Evolutionary conservation across 2,113 vertebrate species (phyloP), one percentile per base, ranked within the genome.

Genomic region (Blennius ocellaris): DNA sequence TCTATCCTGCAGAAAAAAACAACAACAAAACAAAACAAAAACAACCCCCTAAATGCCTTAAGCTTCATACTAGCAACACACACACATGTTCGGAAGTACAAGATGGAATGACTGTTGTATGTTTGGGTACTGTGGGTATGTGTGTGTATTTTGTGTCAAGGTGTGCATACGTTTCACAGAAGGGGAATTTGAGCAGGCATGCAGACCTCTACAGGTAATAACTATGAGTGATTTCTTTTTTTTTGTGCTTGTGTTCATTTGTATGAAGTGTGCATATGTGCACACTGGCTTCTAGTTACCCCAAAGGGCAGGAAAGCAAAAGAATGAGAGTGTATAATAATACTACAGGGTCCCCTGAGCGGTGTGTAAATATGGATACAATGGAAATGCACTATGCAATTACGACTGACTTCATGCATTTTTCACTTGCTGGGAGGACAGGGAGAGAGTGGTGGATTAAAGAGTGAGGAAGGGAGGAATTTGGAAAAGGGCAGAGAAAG

Each of bases 281-380:
- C 40, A 70, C 53, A 14, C 16, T 14, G 36, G 51, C 44, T 76
- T 40, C 59, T 9, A 37, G n/a, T 85, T 76, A 81, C 79, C 80
- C 84, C 79, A 45, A 67, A 70, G 72, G 86, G 83, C 84, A 85
- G 69, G 73, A 65, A 76, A 71, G 76, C 68, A 53, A 55, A 72
- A 85, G 65, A 85, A 90, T 59, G 55, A 70, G 59, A 74, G 56
- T 72, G 73, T 81, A 70, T 78, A 84, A 82, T 86, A 83, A 86
- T 69, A 86, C 81, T 54, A 63, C 41, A 12, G 70, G 57, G 39
- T 87, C 81, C 82, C 82, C 70, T 76, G 85, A 84, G 89, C 79
- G 55, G 69, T 53, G 80, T 86, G 88, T 89, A 90, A 92, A 92
- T 90, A 90, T 90, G 88, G 80, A 89, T 88, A 87, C 82, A 91